Percentiles rank a stretch among this genome's conserved stretches.
These are phyloP conservation scores for Scolopax rusticola DNA, from an alignment of 2,797 vertebrate species.

Conservation along the genomic window DNA sequence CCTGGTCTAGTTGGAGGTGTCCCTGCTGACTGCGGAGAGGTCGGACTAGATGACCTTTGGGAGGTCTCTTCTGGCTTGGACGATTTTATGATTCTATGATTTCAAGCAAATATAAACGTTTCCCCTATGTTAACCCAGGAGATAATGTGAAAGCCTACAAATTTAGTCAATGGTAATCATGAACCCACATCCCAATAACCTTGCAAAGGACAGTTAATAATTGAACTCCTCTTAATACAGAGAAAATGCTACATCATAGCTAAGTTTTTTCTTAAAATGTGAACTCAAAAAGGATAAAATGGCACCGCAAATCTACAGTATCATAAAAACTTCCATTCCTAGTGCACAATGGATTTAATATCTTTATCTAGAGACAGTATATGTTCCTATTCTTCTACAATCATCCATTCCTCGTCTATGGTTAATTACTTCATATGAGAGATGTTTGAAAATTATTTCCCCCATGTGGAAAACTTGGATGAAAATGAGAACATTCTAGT, in stretches of 20 bases:
- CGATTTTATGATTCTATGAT: too few relatives aligned
- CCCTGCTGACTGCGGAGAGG: too few relatives aligned
- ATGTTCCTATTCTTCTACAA: slow-evolving; percentile 28
- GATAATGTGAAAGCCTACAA: not conserved
- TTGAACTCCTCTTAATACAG: not conserved
- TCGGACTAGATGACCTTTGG: too few relatives aligned
- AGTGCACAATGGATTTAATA: slow-evolving; percentile 21
- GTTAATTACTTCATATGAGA: slow-evolving; percentile 57
- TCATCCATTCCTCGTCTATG: not conserved
- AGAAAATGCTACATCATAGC: not conserved
- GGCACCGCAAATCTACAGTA: not conserved
- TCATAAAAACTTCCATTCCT: slow-evolving; percentile 25
- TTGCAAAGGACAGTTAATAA: not conserved
- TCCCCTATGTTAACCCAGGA: not conserved
- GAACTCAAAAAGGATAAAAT: slow-evolving; percentile 26
- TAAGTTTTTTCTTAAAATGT: not conserved
- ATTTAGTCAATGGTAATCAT: not conserved
- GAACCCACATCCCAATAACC: not conserved
- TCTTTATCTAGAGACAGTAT: slow-evolving; percentile 35
- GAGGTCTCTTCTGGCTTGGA: too few relatives aligned
- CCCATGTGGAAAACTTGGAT: slow-evolving; percentile 42
- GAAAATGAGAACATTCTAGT: slow-evolving; percentile 57
- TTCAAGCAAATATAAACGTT: not conserved
- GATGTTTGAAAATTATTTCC: slow-evolving; percentile 47
- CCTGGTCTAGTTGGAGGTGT: too few relatives aligned